Evolutionary conservation across 2,888 invertebrate species (phyloP), one percentile per base, ranked within the genome.

Genomic region (Iselma pallidipennis): DNA sequence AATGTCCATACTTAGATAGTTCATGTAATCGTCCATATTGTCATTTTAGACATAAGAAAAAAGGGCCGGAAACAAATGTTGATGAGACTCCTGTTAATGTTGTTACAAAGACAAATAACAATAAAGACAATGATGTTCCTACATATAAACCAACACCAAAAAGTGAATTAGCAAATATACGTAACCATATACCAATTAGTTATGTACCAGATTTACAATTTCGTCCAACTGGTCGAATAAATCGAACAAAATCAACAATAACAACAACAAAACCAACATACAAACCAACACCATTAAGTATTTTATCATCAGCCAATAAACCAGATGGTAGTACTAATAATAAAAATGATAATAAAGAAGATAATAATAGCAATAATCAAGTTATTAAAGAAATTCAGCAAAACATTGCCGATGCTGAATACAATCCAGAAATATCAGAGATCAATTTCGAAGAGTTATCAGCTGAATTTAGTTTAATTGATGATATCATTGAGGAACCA

Each of bases 21-120:
- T 83, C 87, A 54, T 96, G 96, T 82, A 91, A 91, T 71, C 85
- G 96, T 74, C 95, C 95, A 21, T 94, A 95, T 82, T 96, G 96
- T 83, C 95, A 96, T 83, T 96, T 92, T 81, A 89, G 92, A 77
- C 96, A 96, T 82, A 86, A 88, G 70, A 90, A 88, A 76, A 90
- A 88, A 84, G 71, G 63, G 9, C 71, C 73, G 52, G 92, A 92
- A 84, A 74, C 76, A 64, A 82, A 80, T 68, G 76, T 81, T 60
- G 65, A 75, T 63, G 80, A 80, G 66, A 82, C 83, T 59, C 81
- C 82, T 49, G 76, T 84, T 63, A 49, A 61, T 28, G 10, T 4
- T 45, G 12, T 9, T 45, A 4, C 4, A 21, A 12, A 12, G 21
- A 19, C 7, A 10, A 45, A 45, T 45, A 45, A 21, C 4, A 12